Base-by-base conservation (phyloP, 2,113 vertebrate species). In the Pristiophorus japonicus region DNA sequence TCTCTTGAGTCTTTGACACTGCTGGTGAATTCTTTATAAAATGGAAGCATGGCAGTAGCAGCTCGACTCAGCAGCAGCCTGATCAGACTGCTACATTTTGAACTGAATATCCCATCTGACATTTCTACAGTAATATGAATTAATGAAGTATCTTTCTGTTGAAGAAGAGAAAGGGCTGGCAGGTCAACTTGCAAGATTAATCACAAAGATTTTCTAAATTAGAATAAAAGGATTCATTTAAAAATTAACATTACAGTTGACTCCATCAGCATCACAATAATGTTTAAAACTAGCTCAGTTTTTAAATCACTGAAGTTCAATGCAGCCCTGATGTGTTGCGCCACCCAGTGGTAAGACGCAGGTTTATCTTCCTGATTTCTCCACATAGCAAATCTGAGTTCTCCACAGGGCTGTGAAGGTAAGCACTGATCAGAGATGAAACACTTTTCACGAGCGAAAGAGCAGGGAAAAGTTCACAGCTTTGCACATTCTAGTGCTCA, bases 41-140 rank as follows among this genome's bases (percentile, higher is more conserved):
- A 96, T 78, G 70, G 38, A 95, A 95, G 65, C 95, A 96, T 62
- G 63, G 59, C 85, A 96, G 95, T 96, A 94, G 0, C 1, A 30
- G 55, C 55, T 81, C 97, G 97, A 97, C 96, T 97, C 97, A 97
- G 96, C 96, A 97, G 38, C 96, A 96, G n/a, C 96, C 96, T 96
- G 96, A 96, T 38, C 92, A 95, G 96, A 96, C 81, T 96, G 67
- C 70, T 93, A 67, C 95, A 96, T 95, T 45, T 96, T 14, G 47
- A 65, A 55, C 96, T 96, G 95, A 97, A 97, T 95, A 96, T 38
- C 96, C 84, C 27, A 67, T 47, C 24, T 70, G 93, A 70, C 66
- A 94, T 94, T 94, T 94, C 93, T 73, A 70, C 93, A 70, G 93
- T 94, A 47, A 94, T 94, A 70, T 70, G 93, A 70, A 94, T 94